Percentiles rank a stretch among this genome's conserved stretches.
Conservation (phyloP, 2,888 invertebrate genomes). For the Ochropleura plecta region DNA sequence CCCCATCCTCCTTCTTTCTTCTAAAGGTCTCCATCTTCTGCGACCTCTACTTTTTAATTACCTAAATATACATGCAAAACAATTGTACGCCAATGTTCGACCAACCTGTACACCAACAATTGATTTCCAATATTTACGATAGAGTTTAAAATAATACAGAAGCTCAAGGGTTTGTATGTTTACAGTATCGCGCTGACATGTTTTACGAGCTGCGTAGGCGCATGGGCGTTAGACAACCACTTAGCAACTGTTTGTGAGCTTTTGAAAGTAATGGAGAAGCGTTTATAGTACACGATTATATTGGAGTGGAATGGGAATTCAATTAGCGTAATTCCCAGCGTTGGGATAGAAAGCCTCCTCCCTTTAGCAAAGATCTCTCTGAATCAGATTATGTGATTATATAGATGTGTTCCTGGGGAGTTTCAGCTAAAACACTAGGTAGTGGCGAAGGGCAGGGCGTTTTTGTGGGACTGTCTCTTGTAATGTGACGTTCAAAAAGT, state of each 20-base stretch:
- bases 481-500: too few species aligned
- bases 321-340: not conserved
- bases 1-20: too few species aligned
- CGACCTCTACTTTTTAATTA: not conserved
- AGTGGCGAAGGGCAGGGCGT: too few species aligned
- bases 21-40: not conserved
- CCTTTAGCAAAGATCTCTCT: not conserved
- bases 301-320: not conserved
- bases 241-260: conserved; percentile 56
- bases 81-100: not conserved
- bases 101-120: conserved; percentile 30
- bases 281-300: conserved; percentile 27
- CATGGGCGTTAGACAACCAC: conserved; percentile 57
- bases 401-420: too few species aligned
- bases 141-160: conserved; percentile 57
- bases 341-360: not conserved
- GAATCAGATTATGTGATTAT: too few species aligned
- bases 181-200: conserved; percentile 59
- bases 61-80: not conserved
- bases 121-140: conserved; percentile 50
- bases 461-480: too few species aligned
- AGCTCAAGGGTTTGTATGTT: conserved; percentile 53
- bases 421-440: too few species aligned
- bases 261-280: conserved; percentile 25
- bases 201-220: conserved; percentile 62